Base-by-base conservation (phyloP, 2,113 vertebrate genomes). In the Hystrix cristata region DNA sequence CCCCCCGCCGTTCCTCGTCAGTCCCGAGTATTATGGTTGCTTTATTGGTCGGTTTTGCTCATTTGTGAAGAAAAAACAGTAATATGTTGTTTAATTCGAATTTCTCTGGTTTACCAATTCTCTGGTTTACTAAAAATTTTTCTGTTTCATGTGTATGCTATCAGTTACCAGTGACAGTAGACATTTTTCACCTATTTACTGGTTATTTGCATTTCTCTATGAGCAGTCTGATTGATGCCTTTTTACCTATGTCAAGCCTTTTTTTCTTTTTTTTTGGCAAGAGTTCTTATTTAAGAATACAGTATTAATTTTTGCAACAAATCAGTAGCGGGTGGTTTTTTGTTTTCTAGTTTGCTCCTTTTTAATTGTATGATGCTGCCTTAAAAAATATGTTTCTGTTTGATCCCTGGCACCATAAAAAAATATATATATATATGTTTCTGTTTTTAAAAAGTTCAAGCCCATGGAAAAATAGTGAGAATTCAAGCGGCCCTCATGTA, bases 1-100 rank as follows among this genome's bases (percentile, higher is more conserved):
- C 38, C 38, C 38, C 9, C 2, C 27, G 43, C 12, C 27, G 43
- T 29, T 51, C 25, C 31, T 65, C 53, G 87, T 46, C 48, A 51
- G 76, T n/a, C 34, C 55, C 43, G 25, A 92, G 18, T 71, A 25
- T 29, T 34, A 59, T 27, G 9, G n/a, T 48, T 46, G n/a, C 60
- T 64, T 92, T 76, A 80, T 65, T 48, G 5, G 34, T 43, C 10
- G 92, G 21, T 78, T 90, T 94, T 72, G 38, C 43, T 87, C 51
- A 90, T 82, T 82, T 53, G 18, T 76, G 76, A 95, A 91, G 64
- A 92, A 95, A 83, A 62, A 57, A 51, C 7, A 62, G 34, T 67
- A 48, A 38, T 27, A 72, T 55, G 43, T 43, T 69, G 23, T 51
- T 78, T 55, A 72, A 82, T 55, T 79, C 43, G 13, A n/a, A 84